A percentile compares a stretch with the other conserved stretches of the same genome.
Evolutionary conservation across 2,888 invertebrate genomes (phyloP).

Genomic region (Junonia oenone): DNA sequence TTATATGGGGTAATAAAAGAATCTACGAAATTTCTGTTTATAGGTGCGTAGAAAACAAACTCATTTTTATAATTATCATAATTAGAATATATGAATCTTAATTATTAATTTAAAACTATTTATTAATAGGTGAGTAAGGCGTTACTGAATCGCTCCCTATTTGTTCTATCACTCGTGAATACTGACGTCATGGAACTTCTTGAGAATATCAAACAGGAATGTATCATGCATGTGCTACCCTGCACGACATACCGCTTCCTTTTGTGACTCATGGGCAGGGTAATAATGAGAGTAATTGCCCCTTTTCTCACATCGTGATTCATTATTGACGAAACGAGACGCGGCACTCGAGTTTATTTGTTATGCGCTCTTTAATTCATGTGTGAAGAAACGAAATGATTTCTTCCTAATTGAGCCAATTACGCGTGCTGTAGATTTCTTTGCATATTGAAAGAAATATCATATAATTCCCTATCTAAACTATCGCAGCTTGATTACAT

Average conservation of each 20-base stretch:
- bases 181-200: slow-evolving; percentile 35
- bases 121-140: slow-evolving; percentile 16
- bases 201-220: slow-evolving; percentile 37
- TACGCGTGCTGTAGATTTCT: slow-evolving; percentile 20
- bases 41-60: not conserved
- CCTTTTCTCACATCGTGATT: slow-evolving; percentile 75
- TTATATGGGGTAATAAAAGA: not conserved
- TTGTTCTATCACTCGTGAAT: slow-evolving; percentile 15
- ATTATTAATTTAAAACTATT: not conserved
- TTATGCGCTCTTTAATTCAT: slow-evolving; percentile 63
- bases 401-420: slow-evolving; percentile 30
- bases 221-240: slow-evolving; percentile 34
- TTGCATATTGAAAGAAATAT: slow-evolving; percentile 8
- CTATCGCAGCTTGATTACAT: slow-evolving; percentile 19
- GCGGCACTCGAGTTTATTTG: slow-evolving; percentile 56
- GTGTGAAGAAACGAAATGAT: slow-evolving; percentile 48
- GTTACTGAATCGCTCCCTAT: slow-evolving; percentile 8
- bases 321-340: slow-evolving; percentile 56
- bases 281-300: slow-evolving; percentile 71
- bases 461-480: slow-evolving; percentile 17
- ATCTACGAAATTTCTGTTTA: not conserved
- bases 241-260: slow-evolving; percentile 43
- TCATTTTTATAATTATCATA: not conserved
- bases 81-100: not conserved
- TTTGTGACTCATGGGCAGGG: slow-evolving; percentile 56